Conservation (phyloP, 2,113 vertebrate species). For the Tetrax tetrax region DNA sequence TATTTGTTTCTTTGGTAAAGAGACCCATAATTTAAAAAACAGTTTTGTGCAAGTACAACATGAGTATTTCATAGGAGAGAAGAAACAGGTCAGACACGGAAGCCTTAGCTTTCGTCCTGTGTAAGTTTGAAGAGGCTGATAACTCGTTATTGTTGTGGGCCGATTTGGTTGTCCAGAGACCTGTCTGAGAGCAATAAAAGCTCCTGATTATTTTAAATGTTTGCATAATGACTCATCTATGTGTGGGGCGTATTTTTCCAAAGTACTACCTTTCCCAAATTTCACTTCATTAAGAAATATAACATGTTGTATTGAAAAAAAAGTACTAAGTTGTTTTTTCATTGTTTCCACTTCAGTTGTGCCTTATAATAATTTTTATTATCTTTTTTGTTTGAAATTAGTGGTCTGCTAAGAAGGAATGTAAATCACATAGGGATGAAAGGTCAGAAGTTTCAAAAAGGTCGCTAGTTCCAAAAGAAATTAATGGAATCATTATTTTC, state of each 20-base stretch:
- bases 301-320: not conserved
- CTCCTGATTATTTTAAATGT: not conserved
- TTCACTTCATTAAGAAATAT: not conserved
- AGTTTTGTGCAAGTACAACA: not conserved
- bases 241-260: not conserved
- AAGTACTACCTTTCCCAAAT: not conserved
- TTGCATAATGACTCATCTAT: not conserved
- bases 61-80: not conserved
- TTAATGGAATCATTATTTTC: slow-evolving; percentile 39
- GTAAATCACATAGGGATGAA: slow-evolving; percentile 3
- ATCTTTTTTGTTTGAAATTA: not conserved
- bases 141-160: not conserved
- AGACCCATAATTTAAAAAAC: not conserved
- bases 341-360: not conserved
- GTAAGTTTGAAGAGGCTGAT: not conserved
- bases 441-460: slow-evolving; percentile 29
- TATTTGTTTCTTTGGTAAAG: not conserved
- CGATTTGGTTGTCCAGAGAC: not conserved
- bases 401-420: not conserved
- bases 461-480: slow-evolving; percentile 14
- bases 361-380: not conserved
- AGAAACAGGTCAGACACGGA: not conserved
- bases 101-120: not conserved
- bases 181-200: not conserved
- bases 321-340: not conserved